A percentile compares a stretch with the other conserved stretches of the same genome.
Evolutionary conservation across 2,888 invertebrate genomes (phyloP).

Genomic region (Tanaodytes sp.): DNA sequence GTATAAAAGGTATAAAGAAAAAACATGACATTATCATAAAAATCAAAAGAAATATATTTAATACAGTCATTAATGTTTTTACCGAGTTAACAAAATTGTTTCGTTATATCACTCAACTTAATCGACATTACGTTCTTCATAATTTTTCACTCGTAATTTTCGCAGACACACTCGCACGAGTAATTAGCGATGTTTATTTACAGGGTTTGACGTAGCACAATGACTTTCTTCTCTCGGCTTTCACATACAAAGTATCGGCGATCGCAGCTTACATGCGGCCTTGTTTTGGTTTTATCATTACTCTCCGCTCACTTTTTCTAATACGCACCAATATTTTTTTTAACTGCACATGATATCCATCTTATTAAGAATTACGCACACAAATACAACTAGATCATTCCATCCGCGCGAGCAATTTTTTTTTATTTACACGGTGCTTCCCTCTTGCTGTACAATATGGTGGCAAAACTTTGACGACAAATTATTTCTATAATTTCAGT

Average conservation of each 20-base stretch:
- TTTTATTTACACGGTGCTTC: too few species aligned
- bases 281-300: conserved; percentile 23
- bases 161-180: conserved; percentile 31
- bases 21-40: conserved; percentile 18
- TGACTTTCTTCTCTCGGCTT: conserved; percentile 24
- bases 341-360: conserved; percentile 47
- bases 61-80: conserved; percentile 52
- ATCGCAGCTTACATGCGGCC: conserved; percentile 41
- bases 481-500: too few species aligned
- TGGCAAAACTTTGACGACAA: too few species aligned
- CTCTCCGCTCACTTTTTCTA: conserved; percentile 29
- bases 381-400: conserved; percentile 49
- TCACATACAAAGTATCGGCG: conserved; percentile 40
- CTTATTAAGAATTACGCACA: conserved; percentile 52
- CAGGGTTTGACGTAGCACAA: conserved; percentile 39
- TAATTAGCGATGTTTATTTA: conserved; percentile 50
- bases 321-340: conserved; percentile 44
- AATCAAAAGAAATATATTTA: conserved; percentile 54
- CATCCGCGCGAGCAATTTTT: conserved; percentile 36
- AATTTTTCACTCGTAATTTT: too few species aligned
- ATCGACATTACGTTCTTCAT: conserved; percentile 38
- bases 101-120: conserved; percentile 51
- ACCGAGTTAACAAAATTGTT: conserved; percentile 51
- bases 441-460: too few species aligned
- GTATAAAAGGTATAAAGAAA: conserved; percentile 3